phyloP scores from a whole-genome alignment of 1,140 invertebrate genomes.

The Hyposmocoma kahamanoa region DNA sequence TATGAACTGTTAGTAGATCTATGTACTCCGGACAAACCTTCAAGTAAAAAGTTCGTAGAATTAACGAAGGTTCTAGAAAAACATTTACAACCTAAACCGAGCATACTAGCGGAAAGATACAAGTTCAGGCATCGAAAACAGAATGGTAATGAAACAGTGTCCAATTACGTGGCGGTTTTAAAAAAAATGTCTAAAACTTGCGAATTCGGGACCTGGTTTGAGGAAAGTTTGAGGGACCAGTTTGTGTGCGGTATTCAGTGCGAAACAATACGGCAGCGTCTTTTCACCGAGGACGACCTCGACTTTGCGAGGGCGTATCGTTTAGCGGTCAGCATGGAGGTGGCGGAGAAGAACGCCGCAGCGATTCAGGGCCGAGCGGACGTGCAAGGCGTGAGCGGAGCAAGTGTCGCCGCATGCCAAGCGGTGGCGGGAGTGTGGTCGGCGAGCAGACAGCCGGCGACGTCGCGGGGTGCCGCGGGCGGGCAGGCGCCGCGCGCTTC shows the following conservation, averaged over 20 bases:
- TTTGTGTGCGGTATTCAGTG: too few relatives aligned
- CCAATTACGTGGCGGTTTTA: constrained; percentile 18
- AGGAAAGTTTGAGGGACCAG: constrained; percentile 9
- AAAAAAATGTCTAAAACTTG: constrained; percentile 19
- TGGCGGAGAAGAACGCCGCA: constrained; percentile 4
- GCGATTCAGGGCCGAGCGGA: not conserved
- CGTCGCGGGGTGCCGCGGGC: not conserved
- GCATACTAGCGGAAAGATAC: constrained; percentile 28
- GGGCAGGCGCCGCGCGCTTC: not conserved
- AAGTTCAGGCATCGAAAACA: constrained; percentile 29
- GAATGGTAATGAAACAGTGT: constrained; percentile 9
- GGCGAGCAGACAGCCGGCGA: not conserved
- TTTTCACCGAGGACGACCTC: not conserved
- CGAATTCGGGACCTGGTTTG: constrained; percentile 13
- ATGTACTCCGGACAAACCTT: constrained; percentile 25
- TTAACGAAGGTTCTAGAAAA: constrained; percentile 20
- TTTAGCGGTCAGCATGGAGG: constrained; percentile 3
- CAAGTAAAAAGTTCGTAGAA: constrained; percentile 19
- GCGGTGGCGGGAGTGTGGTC: not conserved
- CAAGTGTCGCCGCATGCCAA: not conserved
- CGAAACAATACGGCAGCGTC: not conserved
- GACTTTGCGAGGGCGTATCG: not conserved
- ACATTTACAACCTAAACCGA: constrained; percentile 29
- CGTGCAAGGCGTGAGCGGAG: not conserved
- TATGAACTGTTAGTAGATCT: constrained; percentile 29